A percentile compares a stretch with the other conserved stretches of the same genome.
Conservation (phyloP, 1,140 invertebrate genomes). For the Lordiphosa collinella region DNA sequence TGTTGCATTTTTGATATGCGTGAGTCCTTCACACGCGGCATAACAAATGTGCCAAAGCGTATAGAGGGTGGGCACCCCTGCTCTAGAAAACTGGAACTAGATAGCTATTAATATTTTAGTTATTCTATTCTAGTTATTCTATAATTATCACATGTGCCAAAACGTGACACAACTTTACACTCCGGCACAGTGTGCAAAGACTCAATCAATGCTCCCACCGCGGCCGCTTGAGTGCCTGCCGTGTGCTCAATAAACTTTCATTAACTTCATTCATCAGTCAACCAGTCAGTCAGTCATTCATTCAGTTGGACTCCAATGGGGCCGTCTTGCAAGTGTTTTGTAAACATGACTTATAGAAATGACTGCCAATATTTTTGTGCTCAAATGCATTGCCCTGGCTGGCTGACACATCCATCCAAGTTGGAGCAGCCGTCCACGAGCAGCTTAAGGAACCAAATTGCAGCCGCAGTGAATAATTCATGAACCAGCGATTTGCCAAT, state of each 20-base stretch:
- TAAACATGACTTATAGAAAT: constrained; percentile 63
- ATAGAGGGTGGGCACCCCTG: too few relatives aligned
- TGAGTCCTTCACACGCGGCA: too few relatives aligned
- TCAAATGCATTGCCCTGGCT: constrained; percentile 20
- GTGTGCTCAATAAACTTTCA: constrained; percentile 69
- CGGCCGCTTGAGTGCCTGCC: constrained; percentile 10
- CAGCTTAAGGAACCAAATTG: constrained; percentile 4
- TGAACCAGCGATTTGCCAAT: constrained; percentile 29
- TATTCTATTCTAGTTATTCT: too few relatives aligned
- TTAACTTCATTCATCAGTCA: constrained; percentile 65
- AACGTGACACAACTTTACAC: too few relatives aligned
- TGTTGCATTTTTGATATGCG: too few relatives aligned
- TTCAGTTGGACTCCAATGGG: constrained; percentile 4
- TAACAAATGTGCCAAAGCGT: too few relatives aligned
- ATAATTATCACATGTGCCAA: too few relatives aligned
- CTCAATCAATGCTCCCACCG: constrained; percentile 21
- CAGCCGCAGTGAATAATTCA: constrained; percentile 48
- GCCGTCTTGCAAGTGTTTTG: constrained; percentile 64
- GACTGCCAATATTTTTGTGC: constrained; percentile 57
- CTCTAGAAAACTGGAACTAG: too few relatives aligned
- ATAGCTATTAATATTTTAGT: too few relatives aligned
- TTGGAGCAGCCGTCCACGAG: not conserved
- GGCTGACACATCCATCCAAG: constrained; percentile 45
- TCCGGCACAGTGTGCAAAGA: constrained; percentile 3
- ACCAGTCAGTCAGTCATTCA: constrained; percentile 20